Evolutionary conservation across 2,888 invertebrate genomes (phyloP), one percentile per base, ranked within the genome.

Genomic region (Crepidodera aurea): DNA sequence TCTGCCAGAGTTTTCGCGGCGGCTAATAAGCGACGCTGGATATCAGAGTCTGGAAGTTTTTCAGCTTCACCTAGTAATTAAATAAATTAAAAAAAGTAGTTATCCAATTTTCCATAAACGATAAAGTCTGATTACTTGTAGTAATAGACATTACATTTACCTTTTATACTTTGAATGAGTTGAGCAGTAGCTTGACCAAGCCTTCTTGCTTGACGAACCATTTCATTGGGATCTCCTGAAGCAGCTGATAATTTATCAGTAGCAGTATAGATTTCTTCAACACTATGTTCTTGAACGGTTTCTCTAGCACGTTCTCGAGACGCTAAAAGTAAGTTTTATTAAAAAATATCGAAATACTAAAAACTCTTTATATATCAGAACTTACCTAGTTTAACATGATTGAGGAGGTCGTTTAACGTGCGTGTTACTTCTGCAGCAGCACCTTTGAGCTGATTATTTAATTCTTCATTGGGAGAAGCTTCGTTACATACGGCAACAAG

Each of bases 1-100:
- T 98, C 98, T 0, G 98, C 98, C 42, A 94, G 79, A 59, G 93
- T 87, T 78, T 97, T 97, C 12, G 99, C 99, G 0, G 99, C 99
- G 0, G 95, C 95, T 44, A 99, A 81, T 53, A 99, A 82, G 60
- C 93, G 88, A 67, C 93, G 88, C 75, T 97, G 96, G 16, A 71
- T 68, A 56, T 96, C 96, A 0, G 94, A 90, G 78, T 92, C 92
- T 0, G 91, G 89, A 74, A 94, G 90, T 34, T 87, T 87, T 75
- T 96, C 96, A 0, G 98, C 98, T 78, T 98, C 96, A 46, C 94
- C 90, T 57, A 19, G 1, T 18, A 34, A 12, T 16, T 3, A 27
- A 12, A 32, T 3, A 27, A 34, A 34, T 34, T 13, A 34, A 32
- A 7, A 18, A 4, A 22, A 19, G 8, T 2, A 10, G 15, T 18